Base-by-base conservation (phyloP, 2,113 vertebrate genomes). In the Cebidichthys violaceus region DNA sequence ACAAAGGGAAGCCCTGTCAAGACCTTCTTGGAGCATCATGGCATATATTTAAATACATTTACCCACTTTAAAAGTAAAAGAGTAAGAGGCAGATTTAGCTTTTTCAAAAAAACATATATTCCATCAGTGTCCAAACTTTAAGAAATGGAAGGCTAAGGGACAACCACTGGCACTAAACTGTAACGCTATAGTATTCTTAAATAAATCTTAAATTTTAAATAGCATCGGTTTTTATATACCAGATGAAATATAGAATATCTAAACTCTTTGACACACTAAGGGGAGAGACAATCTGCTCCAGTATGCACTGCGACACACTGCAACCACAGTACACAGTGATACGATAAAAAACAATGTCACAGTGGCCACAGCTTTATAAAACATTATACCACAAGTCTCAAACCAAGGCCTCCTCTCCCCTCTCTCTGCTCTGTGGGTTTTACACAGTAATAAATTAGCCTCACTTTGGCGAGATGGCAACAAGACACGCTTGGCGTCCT, bases 381-480 rank as follows among this genome's bases (percentile, higher is more conserved):
- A 82, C 66, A 81, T 74, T 78, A 86, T 68, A 80, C 83, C 68
- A 55, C 60, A 76, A 20, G 78, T 71, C 88, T 84, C 66, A 67
- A 70, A 80, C 77, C 88, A 89, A 92, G 92, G 90, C 86, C 88
- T 70, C 85, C 55, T 57, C 68, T 87, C 68, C 55, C 55, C 74
- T 8, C 79, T 81, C 81, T 88, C 29, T 71, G 90, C 83, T 84
- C 73, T 78, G 75, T 85, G 82, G 76, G 55, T 93, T 95, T 94
- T 87, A 91, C 82, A 85, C 83, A 87, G 81, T 86, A 87, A 92
- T 94, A 93, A 94, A 94, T 95, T 93, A 93, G 88, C 89, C 61
- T 91, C 91, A 92, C 87, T 92, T 92, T 90, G 84, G 85, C 45
- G 77, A 83, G 81, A 88, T 77, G 90, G 89, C 84, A 88, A 90